These are phyloP conservation scores for Cantharis flavilabris DNA, from an alignment of 2,888 invertebrate species.

Conservation along the genomic window DNA sequence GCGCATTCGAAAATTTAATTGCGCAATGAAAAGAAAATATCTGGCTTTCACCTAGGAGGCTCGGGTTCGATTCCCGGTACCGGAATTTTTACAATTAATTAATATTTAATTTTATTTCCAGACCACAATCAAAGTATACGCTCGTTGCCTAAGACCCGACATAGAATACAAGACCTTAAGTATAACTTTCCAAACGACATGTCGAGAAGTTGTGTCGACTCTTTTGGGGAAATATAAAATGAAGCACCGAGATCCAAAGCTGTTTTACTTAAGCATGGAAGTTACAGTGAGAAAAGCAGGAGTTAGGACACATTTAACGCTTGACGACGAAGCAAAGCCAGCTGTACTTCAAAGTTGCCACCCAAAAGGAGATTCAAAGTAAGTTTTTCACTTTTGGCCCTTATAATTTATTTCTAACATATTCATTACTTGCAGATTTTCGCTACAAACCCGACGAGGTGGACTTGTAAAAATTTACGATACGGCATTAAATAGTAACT, in stretches of 20 bases:
- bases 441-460: conserved; percentile 84
- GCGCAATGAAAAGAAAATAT: conserved; percentile 50
- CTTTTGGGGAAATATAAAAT: conserved; percentile 83
- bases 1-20: too few relatives aligned
- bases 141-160: conserved; percentile 86
- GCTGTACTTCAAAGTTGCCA: conserved; percentile 92
- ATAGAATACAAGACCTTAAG: conserved; percentile 95
- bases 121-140: conserved; percentile 92
- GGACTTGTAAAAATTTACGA: conserved; percentile 93
- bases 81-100: conserved; percentile 53
- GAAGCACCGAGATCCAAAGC: conserved; percentile 88
- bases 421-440: conserved; percentile 67
- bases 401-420: neutral
- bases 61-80: conserved; percentile 77
- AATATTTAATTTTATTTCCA: conserved; percentile 57
- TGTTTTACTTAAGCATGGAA: conserved; percentile 95
- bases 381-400: conserved; percentile 43
- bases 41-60: conserved; percentile 76
- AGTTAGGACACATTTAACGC: conserved; percentile 77
- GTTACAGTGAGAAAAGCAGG: conserved; percentile 85
- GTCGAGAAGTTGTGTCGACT: conserved; percentile 83
- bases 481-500: conserved; percentile 86
- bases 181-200: conserved; percentile 86
- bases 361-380: conserved; percentile 91
- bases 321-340: conserved; percentile 88